Percentiles rank a stretch among this genome's conserved stretches.
Conservation (phyloP, 1,140 invertebrate species). For the Nomia melanderi region DNA sequence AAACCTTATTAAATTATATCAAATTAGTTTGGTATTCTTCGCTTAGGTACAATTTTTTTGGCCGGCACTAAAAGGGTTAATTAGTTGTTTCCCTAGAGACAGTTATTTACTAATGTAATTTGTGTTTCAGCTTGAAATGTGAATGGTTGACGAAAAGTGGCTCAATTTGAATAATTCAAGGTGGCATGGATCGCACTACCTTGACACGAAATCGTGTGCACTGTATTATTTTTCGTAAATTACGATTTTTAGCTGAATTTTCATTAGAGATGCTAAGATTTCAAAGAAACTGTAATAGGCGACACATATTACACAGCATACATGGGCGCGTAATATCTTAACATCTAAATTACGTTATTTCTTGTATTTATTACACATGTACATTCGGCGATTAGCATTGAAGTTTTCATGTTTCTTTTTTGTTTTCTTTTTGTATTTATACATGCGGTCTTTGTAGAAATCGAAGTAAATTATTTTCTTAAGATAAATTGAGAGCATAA, state of each 20-base stretch:
- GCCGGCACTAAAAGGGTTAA: too few species aligned
- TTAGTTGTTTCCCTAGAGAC: background rate
- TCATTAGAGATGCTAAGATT: slow-evolving; percentile 74
- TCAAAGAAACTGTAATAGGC: slow-evolving; percentile 47
- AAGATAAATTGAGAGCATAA: slow-evolving; percentile 54
- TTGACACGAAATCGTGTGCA: slow-evolving; percentile 51
- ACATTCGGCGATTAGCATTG: slow-evolving; percentile 70
- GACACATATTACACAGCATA: background rate
- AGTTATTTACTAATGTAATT: slow-evolving; percentile 9
- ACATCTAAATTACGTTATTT: slow-evolving; percentile 73
- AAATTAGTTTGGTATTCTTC: too few species aligned
- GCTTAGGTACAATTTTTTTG: too few species aligned
- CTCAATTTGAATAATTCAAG: slow-evolving; percentile 53
- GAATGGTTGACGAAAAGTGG: slow-evolving; percentile 53
- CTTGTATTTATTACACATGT: slow-evolving; percentile 77
- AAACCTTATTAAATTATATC: too few species aligned
- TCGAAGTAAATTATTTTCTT: slow-evolving; percentile 60
- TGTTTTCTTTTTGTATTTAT: slow-evolving; percentile 60
- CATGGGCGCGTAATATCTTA: slow-evolving; percentile 67
- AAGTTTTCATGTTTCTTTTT: slow-evolving; percentile 47
- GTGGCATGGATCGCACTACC: slow-evolving; percentile 53
- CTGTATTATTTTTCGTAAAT: slow-evolving; percentile 78
- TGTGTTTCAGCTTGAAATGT: slow-evolving; percentile 65
- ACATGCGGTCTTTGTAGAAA: slow-evolving; percentile 49
- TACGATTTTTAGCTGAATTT: slow-evolving; percentile 77